Base-by-base conservation (phyloP, 2,113 vertebrate genomes). In the Diadophis punctatus region DNA sequence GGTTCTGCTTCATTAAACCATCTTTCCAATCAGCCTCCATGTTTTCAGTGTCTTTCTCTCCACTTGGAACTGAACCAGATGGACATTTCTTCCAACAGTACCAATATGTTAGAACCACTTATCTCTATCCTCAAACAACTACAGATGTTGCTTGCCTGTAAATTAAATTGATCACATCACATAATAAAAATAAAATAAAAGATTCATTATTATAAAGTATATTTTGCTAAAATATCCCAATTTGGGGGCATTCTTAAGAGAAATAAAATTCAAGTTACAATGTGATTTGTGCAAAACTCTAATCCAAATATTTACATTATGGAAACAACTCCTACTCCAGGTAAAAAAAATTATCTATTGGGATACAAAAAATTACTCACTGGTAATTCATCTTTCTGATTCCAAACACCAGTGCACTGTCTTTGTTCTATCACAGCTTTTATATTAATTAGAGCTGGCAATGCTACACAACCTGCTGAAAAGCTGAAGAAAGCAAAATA, bases 381-480 rank as follows among this genome's bases (percentile, higher is more conserved):
- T 68, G 98, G 98, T 58, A 98, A 96, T 51, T 98, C 98, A 2
- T 98, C 98, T 93, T 98, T 98, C 97, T 98, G 98, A 93, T 98
- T 98, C 98, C 98, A 98, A 53, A 98, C 98, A 1, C 98, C 98
- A 1, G 98, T 98, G 95, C 98, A 98, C 96, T 98, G 98, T 92
- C 98, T 97, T 92, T 98, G 98, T 68, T 98, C 98, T 80, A 98
- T 98, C 87, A 98, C 98, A 3, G 98, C 98, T 95, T 98, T 98
- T 95, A 98, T 98, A 91, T 98, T 98, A 91, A 98, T 98, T 48
- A 98, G 96, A 90, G 98, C 98, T 27, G 98, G 98, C 95, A 98
- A 96, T 0, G 98, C 98, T 93, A 98, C 98, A 89, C 98, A 98
- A 90, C 98, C 98, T 95, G 98, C 98, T 3, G 98, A 98, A 96